A percentile compares a stretch with the other conserved stretches of the same genome.
Evolutionary conservation across 2,113 vertebrate species (phyloP).

Genomic region (Pluvianellus socialis): DNA sequence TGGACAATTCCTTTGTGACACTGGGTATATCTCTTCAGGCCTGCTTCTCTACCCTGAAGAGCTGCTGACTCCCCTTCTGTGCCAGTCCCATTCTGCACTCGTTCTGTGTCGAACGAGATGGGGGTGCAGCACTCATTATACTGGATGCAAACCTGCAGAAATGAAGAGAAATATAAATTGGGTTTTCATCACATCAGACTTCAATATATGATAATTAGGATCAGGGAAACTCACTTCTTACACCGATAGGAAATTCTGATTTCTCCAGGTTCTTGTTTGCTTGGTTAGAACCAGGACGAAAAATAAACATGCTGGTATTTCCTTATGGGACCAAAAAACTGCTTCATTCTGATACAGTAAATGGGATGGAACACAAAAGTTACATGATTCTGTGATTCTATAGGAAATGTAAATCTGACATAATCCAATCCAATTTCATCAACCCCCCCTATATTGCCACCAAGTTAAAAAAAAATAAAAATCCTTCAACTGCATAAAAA

Average conservation of each 20-base stretch:
- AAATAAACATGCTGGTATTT: neutral
- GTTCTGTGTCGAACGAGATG: neutral
- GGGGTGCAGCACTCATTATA: accelerated
- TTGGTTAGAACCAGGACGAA: neutral
- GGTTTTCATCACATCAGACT: neutral
- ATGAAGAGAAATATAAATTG: accelerated
- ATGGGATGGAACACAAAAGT: neutral
- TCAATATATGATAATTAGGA: neutral
- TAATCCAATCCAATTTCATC: neutral
- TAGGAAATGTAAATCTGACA: neutral
- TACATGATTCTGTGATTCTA: neutral
- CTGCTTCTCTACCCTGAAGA: neutral
- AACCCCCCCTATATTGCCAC: neutral
- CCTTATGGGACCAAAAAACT: accelerated
- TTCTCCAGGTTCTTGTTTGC: neutral
- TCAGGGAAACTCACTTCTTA: neutral
- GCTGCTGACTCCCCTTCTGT: accelerated
- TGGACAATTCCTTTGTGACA: accelerated
- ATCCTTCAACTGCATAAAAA: neutral
- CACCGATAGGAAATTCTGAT: neutral
- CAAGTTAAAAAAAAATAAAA: neutral
- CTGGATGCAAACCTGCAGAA: neutral
- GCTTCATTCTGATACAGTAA: neutral
- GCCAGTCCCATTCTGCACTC: neutral
- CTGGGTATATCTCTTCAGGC: neutral